Evolutionary conservation across 2,888 invertebrate genomes (phyloP), one percentile per base, ranked within the genome.

Genomic region (Falcaria lacertinaria): DNA sequence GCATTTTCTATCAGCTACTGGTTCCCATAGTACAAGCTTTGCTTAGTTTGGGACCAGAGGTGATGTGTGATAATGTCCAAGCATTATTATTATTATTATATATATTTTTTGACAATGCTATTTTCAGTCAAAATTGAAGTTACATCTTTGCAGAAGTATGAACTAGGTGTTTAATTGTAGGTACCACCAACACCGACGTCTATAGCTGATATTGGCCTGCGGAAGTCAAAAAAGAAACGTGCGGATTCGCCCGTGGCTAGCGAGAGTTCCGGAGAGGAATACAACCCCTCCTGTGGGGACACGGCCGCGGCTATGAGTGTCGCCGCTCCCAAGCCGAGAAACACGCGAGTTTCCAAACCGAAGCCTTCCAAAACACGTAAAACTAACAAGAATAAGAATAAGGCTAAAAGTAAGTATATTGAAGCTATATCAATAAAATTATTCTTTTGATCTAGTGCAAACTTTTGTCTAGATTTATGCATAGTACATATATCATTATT

Each of bases 251-350:
- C 89, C 0, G 78, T 72, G 1, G 60, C 73, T 28, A 85, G 88
- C 47, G 84, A 77, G 19, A 89, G 89, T 49, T 89, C 89, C 2
- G 89, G 89, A 39, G 89, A 89, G 56, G 89, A 89, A 57, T 89
- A 89, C 42, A 85, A 88, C 50, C 89, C 89, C 2, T 60, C 77
- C 6, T 71, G 77, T 3, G 86, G 84, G 0, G 88, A 87, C 44
- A 82, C 81, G 3, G 73, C 81, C 2, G 79, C 84, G 1, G 74
- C 75, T 5, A 84, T 85, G 73, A 85, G 81, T 51, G 82, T 87
- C 25, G 87, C 79, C 1, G 82, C 88, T 2, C 80, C 87, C 2
- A 89, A 86, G 48, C 69, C 84, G 7, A 71, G 81, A n/a, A 76
- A 82, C 28, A 55, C 76, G 43, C 76, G 68, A 39, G 28, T 28